phyloP scores from a whole-genome alignment of 2,113 vertebrate species.

The Rhipidura dahli region DNA sequence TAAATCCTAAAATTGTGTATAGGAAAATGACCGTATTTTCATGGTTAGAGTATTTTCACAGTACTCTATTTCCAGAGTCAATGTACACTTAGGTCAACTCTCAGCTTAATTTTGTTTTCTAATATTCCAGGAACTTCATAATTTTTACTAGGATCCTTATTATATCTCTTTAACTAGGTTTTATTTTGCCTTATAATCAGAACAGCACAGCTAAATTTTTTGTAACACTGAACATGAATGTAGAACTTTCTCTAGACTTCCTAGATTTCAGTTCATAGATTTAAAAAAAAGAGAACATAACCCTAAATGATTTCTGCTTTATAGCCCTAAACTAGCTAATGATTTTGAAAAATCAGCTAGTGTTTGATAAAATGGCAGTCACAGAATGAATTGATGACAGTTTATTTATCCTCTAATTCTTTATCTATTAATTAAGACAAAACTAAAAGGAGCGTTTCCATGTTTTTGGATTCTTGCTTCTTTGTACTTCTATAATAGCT shows the following conservation, averaged over 20 bases:
- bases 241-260: neutral
- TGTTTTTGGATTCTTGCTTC: neutral
- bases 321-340: slow-evolving; percentile 48
- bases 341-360: slow-evolving; percentile 68
- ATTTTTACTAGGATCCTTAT: slow-evolving; percentile 21
- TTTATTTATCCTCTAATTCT: slow-evolving; percentile 50
- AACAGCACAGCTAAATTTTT: neutral
- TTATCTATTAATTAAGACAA: slow-evolving; percentile 66
- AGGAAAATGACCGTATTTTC: neutral
- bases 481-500: slow-evolving; percentile 23
- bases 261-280: neutral
- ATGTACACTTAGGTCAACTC: neutral
- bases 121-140: neutral
- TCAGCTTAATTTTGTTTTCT: slow-evolving; percentile 29
- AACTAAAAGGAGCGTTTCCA: slow-evolving; percentile 34
- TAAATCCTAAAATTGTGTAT: slow-evolving; percentile 26
- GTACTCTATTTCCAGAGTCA: slow-evolving; percentile 2
- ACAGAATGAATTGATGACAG: slow-evolving; percentile 41
- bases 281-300: neutral
- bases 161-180: neutral
- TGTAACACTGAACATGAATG: neutral
- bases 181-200: neutral
- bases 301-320: slow-evolving; percentile 48
- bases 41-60: slow-evolving; percentile 18
- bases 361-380: slow-evolving; percentile 51